A percentile compares a stretch with the other conserved stretches of the same genome.
Conservation (phyloP, 2,113 vertebrate genomes). For the Dasyurus viverrinus region DNA sequence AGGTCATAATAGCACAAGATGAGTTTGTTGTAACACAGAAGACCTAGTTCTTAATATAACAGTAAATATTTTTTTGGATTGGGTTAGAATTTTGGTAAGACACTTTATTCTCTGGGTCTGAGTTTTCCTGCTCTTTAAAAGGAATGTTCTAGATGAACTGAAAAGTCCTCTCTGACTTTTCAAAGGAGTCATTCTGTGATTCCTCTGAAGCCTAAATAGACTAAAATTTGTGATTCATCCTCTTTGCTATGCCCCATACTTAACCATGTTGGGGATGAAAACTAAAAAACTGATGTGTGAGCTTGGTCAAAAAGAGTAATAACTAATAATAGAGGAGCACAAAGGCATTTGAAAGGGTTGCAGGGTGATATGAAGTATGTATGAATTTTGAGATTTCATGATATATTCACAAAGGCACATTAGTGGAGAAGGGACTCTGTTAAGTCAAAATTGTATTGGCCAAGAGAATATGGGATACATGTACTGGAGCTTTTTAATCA, state of each 20-base stretch:
- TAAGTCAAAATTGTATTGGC: background rate
- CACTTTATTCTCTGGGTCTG: background rate
- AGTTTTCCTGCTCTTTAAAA: background rate
- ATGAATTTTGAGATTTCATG: background rate
- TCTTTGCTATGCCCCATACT: background rate
- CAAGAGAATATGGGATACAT: background rate
- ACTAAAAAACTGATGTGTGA: background rate
- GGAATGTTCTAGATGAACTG: background rate
- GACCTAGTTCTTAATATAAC: background rate
- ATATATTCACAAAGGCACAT: background rate
- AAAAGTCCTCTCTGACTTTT: background rate
- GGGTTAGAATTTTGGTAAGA: background rate
- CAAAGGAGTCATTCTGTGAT: background rate
- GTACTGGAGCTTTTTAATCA: background rate
- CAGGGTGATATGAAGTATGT: background rate
- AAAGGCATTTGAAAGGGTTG: background rate
- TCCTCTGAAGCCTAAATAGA: background rate
- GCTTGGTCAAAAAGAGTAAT: background rate
- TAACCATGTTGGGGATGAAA: background rate
- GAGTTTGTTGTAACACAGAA: background rate
- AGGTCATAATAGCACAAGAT: background rate
- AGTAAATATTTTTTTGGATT: background rate
- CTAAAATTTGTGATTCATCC: background rate
- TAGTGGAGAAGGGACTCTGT: background rate
- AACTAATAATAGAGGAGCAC: background rate